Conservation (phyloP, 1,140 invertebrate species). For the Cataglyphis hispanica region DNA sequence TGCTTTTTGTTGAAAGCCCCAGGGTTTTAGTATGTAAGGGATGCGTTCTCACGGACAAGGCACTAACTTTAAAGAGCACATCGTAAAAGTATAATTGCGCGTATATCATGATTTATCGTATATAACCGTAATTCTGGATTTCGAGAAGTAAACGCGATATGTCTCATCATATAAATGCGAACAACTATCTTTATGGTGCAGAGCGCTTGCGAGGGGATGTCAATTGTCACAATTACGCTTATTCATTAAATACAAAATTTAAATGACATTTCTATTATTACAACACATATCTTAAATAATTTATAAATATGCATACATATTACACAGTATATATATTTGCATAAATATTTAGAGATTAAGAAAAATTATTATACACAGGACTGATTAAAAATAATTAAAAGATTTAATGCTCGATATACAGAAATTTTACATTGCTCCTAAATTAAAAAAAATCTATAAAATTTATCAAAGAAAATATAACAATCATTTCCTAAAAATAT, state of each 20-base stretch:
- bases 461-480: background rate
- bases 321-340: background rate
- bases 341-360: background rate
- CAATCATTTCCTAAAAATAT: background rate
- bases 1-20: conserved; percentile 41
- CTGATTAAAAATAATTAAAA: background rate
- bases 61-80: conserved; percentile 36
- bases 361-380: background rate
- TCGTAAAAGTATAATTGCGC: conserved; percentile 53
- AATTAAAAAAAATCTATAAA: background rate
- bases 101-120: conserved; percentile 34
- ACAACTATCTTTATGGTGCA: background rate
- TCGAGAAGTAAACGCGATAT: background rate
- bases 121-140: background rate
- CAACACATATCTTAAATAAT: background rate
- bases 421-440: background rate
- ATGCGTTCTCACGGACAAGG: background rate
- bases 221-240: background rate
- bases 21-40: conserved; percentile 36
- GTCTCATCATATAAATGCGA: background rate
- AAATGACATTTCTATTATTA: background rate
- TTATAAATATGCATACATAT: background rate
- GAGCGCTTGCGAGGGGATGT: background rate
- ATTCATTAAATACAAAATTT: conserved; percentile 1
- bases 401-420: background rate